A percentile compares a stretch with the other conserved stretches of the same genome.
Conservation (phyloP, 2,797 vertebrate species). For the Gallinago stenura region DNA sequence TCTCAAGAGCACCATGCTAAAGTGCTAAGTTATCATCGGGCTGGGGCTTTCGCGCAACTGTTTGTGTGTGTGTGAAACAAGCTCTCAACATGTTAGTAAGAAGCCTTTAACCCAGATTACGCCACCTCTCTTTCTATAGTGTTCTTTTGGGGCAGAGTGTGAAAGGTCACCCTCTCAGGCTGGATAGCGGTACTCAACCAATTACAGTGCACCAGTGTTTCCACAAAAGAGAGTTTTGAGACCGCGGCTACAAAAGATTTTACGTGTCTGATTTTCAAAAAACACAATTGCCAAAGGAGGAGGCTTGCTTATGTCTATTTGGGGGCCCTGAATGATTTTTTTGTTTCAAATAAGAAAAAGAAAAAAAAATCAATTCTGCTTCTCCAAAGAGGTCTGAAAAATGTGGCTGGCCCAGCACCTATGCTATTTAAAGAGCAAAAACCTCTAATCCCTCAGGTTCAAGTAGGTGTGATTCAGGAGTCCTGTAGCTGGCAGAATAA, state of each 20-base stretch:
- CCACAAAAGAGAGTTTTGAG: conserved; percentile 78
- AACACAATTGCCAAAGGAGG: conserved; percentile 57
- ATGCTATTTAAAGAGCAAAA: conserved; percentile 32
- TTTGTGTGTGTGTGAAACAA: conserved; percentile 90
- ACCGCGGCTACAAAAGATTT: conserved; percentile 86
- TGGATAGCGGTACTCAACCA: conserved; percentile 90
- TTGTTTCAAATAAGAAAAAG: not conserved
- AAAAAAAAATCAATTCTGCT: conserved; percentile 16
- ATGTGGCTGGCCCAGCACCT: not conserved
- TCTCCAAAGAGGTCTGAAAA: conserved; percentile 38
- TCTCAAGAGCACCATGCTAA: conserved; percentile 87
- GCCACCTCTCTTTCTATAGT: conserved; percentile 88
- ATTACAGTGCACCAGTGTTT: conserved; percentile 88
- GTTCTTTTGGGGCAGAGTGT: conserved; percentile 88
- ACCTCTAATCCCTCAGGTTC: conserved; percentile 33
- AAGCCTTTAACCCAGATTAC: conserved; percentile 95
- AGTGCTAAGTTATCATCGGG: conserved; percentile 83
- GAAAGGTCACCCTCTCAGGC: conserved; percentile 93
- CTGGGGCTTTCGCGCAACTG: conserved; percentile 86
- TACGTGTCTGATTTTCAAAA: conserved; percentile 74
- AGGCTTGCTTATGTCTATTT: conserved; percentile 32
- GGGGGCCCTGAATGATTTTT: conserved; percentile 18
- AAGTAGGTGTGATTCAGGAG: conserved; percentile 25
- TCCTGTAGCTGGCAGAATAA: conserved; percentile 5
- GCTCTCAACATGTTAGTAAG: conserved; percentile 90